Evolutionary conservation across 2,888 invertebrate genomes (phyloP), one percentile per base, ranked within the genome.

Genomic region (Drosophila gaucha): DNA sequence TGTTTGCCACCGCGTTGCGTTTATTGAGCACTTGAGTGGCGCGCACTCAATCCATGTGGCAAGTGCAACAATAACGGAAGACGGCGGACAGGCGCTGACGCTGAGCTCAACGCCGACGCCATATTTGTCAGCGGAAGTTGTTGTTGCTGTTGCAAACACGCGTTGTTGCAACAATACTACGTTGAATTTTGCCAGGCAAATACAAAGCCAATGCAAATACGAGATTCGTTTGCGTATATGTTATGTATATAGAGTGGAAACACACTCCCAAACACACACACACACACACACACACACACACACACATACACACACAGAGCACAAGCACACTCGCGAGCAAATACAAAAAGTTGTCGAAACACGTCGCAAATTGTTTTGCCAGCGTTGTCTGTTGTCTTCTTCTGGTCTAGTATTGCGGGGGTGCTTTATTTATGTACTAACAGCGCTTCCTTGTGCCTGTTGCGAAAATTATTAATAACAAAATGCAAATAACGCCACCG

Each of bases 21-120:
- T 86, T 86, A 86, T 83, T 80, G 86, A 83, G 80, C 80, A 83
- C 86, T 83, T 74, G 80, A 83, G 74, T 66, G 75, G 43, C 63
- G 57, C 50, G 43, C 78, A 75, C 80, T 71, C 80, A 80, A 78
- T 77, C 67, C 78, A 55, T 55, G 49, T 65, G 67, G 70, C 66
- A 62, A 69, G 52, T 74, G 58, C 69, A 66, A 64, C 68, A 69
- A 60, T 71, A 60, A 47, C 63, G 43, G 46, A 74, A 62, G 66
- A 66, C 57, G 50, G 35, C 39, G 43, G 47, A 66, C 65, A 54
- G 35, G 14, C 50, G 41, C 39, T 59, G 46, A 12, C 50, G 57
- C 41, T 52, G 43, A 26, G 36, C 20, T 43, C 49, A 58, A 9
- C 43, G 18, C 58, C 68, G 67, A 66, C 66, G 78, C 52, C 64